phyloP scores from a whole-genome alignment of 1,140 invertebrate species.

The Agraylea sexmaculata region DNA sequence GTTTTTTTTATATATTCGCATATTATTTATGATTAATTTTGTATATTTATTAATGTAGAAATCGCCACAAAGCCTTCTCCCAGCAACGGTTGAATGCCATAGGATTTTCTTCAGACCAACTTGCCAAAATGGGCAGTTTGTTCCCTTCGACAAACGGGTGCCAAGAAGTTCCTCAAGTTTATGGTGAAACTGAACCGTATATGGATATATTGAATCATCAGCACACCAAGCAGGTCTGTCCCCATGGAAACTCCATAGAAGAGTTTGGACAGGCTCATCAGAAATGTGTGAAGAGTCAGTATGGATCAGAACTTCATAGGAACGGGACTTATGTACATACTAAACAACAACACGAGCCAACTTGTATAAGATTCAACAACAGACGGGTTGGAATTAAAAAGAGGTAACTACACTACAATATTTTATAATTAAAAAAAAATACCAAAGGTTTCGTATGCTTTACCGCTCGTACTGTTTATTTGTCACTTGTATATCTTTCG shows the following conservation, averaged over 20 bases:
- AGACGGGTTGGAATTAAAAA: slow-evolving; percentile 29
- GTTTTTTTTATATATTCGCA: too few relatives aligned
- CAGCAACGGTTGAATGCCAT: slow-evolving; percentile 35
- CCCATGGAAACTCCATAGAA: slow-evolving; percentile 35
- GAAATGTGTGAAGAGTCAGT: slow-evolving; percentile 37
- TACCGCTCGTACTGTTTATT: too few relatives aligned
- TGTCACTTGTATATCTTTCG: too few relatives aligned
- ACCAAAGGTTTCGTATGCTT: neutral
- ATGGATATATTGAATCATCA: slow-evolving; percentile 35
- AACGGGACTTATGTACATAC: slow-evolving; percentile 23
- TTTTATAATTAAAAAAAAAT: neutral
- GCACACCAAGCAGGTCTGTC: slow-evolving; percentile 31
- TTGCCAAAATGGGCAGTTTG: slow-evolving; percentile 36
- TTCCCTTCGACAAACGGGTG: slow-evolving; percentile 38
- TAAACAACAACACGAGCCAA: slow-evolving; percentile 32
- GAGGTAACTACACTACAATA: slow-evolving; percentile 24
- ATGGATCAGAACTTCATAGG: slow-evolving; percentile 21
- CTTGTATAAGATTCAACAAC: slow-evolving; percentile 38
- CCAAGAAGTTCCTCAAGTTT: slow-evolving; percentile 36
- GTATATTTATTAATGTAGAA: slow-evolving; percentile 33
- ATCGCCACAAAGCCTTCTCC: slow-evolving; percentile 39
- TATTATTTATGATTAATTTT: too few relatives aligned
- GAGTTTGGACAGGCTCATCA: slow-evolving; percentile 40
- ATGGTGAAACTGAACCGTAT: slow-evolving; percentile 36
- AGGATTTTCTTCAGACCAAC: slow-evolving; percentile 38